Evolutionary conservation across 2,113 vertebrate genomes (phyloP).

Genomic region (Dasypus novemcinctus): DNA sequence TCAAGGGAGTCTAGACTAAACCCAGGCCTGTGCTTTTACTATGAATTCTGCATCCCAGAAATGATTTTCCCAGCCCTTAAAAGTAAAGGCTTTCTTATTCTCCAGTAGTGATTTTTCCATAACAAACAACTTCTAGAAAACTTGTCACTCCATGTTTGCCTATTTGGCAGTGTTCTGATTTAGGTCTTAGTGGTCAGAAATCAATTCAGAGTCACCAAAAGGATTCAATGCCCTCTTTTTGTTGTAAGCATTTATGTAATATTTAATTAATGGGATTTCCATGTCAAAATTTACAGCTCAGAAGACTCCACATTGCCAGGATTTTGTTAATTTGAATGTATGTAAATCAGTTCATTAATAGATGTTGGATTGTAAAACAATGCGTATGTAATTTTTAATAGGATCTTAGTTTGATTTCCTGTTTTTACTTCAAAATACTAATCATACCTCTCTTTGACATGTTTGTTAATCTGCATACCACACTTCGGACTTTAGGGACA

Average conservation of each 20-base stretch:
- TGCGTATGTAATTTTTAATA: background rate
- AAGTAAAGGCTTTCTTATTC: slow-evolving; percentile 71
- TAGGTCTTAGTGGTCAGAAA: slow-evolving; percentile 74
- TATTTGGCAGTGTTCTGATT: slow-evolving; percentile 72
- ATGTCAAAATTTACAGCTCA: slow-evolving; percentile 74
- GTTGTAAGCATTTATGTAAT: slow-evolving; percentile 66
- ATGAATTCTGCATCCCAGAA: background rate
- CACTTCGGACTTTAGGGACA: slow-evolving; percentile 67
- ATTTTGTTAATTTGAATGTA: background rate
- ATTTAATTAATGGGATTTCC: slow-evolving; percentile 69
- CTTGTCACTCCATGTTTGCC: slow-evolving; percentile 68
- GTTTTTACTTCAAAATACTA: slow-evolving; percentile 37
- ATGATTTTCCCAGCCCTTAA: background rate
- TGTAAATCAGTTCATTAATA: background rate
- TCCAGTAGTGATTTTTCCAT: background rate
- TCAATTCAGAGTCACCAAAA: slow-evolving; percentile 73
- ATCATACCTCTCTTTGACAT: slow-evolving; percentile 47
- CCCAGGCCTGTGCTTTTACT: background rate
- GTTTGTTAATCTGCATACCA: slow-evolving; percentile 50
- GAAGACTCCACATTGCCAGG: background rate
- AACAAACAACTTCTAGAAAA: slow-evolving; percentile 75
- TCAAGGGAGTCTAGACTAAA: background rate
- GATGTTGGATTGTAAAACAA: background rate
- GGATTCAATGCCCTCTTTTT: slow-evolving; percentile 74
- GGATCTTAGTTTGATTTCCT: background rate